Evolutionary conservation across 2,888 invertebrate genomes (phyloP).

Genomic region (Rapana venosa): DNA sequence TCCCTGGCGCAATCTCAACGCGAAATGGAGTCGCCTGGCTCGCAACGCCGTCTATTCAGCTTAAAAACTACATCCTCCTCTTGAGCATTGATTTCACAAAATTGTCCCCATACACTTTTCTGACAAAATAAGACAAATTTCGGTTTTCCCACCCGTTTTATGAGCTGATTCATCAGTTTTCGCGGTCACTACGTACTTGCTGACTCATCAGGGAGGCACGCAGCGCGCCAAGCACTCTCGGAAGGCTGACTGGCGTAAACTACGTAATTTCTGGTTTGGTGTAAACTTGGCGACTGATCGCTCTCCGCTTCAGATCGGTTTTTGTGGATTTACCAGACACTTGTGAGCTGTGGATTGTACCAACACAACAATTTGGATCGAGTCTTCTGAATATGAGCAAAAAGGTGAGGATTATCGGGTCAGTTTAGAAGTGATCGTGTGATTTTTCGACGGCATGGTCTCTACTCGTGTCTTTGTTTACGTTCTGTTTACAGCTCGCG

Average conservation of each 20-base stretch:
- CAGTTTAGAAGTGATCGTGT: neutral
- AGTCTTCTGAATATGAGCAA: conserved; percentile 53
- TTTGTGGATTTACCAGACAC: conserved; percentile 34
- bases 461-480: conserved; percentile 71
- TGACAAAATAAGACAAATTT: conserved; percentile 1
- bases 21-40: neutral
- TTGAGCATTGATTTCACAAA: neutral
- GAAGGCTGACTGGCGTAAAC: conserved; percentile 55
- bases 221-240: conserved; percentile 55
- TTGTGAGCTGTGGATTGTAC: conserved; percentile 17
- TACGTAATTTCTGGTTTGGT: conserved; percentile 57
- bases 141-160: conserved; percentile 22
- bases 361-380: conserved; percentile 20
- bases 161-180: conserved; percentile 42
- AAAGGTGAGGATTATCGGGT: conserved; percentile 47
- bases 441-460: conserved; percentile 31
- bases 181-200: conserved; percentile 59
- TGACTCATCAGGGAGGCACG: conserved; percentile 60
- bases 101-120: neutral
- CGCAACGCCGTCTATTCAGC: neutral
- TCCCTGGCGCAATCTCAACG: neutral
- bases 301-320: conserved; percentile 34
- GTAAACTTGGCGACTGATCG: conserved; percentile 54
- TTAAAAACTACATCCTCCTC: neutral
- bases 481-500: conserved; percentile 61